Evolutionary conservation across 2,113 vertebrate species (phyloP).

Genomic region (Amazona vittata): DNA sequence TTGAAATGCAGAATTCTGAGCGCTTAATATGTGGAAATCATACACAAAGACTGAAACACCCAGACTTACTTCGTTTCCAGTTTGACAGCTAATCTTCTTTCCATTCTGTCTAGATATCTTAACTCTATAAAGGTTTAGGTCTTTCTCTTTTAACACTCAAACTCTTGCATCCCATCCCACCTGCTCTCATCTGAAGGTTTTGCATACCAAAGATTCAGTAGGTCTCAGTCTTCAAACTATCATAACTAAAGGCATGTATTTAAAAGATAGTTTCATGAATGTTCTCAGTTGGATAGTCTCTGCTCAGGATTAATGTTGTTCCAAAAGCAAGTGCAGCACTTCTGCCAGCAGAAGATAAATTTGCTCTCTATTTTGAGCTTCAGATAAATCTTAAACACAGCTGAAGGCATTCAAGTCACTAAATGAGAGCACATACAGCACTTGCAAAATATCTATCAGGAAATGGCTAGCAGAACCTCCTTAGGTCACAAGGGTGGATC

Average conservation of each 20-base stretch:
- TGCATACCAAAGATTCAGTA: background rate
- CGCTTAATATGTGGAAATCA: background rate
- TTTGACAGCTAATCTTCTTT: background rate
- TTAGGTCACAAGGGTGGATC: background rate
- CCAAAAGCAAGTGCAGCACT: conserved; percentile 19
- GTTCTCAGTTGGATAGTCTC: background rate
- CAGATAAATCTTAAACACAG: conserved; percentile 30
- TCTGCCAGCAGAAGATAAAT: conserved; percentile 32
- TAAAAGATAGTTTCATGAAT: background rate
- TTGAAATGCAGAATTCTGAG: background rate
- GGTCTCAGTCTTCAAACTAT: background rate
- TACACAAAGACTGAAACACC: background rate
- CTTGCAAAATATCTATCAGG: conserved; percentile 14
- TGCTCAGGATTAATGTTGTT: background rate
- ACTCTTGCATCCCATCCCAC: background rate
- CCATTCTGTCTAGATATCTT: background rate
- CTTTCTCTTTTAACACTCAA: background rate
- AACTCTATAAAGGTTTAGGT: background rate
- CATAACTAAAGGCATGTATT: background rate
- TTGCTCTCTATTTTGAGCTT: conserved; percentile 29
- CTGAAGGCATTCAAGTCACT: conserved; percentile 31
- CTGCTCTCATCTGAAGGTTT: background rate
- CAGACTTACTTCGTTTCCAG: background rate
- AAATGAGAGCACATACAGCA: background rate
- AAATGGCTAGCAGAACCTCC: conserved; percentile 8